These are phyloP conservation scores for Octodon degus DNA, from an alignment of 2,113 vertebrate species.

Conservation along the genomic window DNA sequence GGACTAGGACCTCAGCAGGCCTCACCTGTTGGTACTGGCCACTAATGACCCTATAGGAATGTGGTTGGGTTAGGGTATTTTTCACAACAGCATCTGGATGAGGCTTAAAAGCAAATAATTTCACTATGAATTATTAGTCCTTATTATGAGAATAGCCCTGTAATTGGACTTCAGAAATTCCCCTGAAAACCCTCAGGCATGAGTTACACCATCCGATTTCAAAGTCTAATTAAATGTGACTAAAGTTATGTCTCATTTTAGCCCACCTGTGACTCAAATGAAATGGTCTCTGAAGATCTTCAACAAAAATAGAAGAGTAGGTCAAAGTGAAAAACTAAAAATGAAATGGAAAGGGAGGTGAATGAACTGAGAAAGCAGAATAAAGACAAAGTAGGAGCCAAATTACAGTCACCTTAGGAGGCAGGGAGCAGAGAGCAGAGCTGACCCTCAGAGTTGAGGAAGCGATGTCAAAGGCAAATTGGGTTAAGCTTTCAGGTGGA, in stretches of 20 bases:
- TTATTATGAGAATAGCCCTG: slow-evolving; percentile 78
- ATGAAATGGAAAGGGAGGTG: slow-evolving; percentile 30
- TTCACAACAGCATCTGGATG: slow-evolving; percentile 76
- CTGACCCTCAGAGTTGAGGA: neutral
- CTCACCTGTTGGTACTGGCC: slow-evolving; percentile 73
- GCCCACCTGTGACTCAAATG: slow-evolving; percentile 61
- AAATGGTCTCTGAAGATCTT: slow-evolving; percentile 53
- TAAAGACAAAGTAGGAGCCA: slow-evolving; percentile 1
- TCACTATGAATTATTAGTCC: slow-evolving; percentile 79
- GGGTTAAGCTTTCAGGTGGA: neutral
- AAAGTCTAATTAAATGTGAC: slow-evolving; percentile 76
- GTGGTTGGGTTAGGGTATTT: slow-evolving; percentile 70
- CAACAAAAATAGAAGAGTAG: neutral
- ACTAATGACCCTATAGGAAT: slow-evolving; percentile 75
- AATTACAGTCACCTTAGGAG: neutral
- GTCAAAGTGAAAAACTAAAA: slow-evolving; percentile 57
- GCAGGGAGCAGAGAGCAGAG: neutral
- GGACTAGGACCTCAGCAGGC: neutral
- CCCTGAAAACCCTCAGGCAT: slow-evolving; percentile 66
- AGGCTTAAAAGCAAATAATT: slow-evolving; percentile 79
- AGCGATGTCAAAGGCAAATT: neutral
- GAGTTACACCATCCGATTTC: slow-evolving; percentile 61
- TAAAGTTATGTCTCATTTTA: slow-evolving; percentile 69
- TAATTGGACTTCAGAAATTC: slow-evolving; percentile 82
- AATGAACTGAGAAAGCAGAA: slow-evolving; percentile 24